phyloP scores from a whole-genome alignment of 2,113 vertebrate genomes.

The Aspiorhynchus laticeps region DNA sequence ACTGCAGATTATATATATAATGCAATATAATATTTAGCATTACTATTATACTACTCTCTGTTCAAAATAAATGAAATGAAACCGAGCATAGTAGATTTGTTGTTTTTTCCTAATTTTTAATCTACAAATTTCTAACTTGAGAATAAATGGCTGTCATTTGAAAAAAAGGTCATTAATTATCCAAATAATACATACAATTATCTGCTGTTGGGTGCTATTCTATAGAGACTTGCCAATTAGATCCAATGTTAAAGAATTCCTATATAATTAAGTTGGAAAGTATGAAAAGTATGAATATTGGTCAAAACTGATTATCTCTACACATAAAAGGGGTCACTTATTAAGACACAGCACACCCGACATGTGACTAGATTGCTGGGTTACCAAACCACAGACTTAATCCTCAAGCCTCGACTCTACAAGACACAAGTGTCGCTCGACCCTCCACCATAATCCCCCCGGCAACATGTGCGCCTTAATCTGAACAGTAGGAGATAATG shows the following conservation, averaged over 20 bases:
- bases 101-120: too few species aligned
- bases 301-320: not conserved
- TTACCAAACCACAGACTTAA: constrained; percentile 50
- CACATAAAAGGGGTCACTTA: constrained; percentile 13
- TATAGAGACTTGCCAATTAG: not conserved
- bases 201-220: not conserved
- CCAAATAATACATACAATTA: not conserved
- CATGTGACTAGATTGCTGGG: constrained; percentile 45
- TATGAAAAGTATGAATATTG: not conserved
- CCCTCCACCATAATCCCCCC: constrained; percentile 52
- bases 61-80: too few species aligned
- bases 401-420: constrained; percentile 38
- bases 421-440: constrained; percentile 33
- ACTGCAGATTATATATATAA: too few species aligned
- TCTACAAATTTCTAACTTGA: too few species aligned
- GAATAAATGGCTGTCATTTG: too few species aligned
- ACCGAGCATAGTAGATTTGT: too few species aligned
- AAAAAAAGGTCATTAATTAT: not conserved
- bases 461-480: constrained; percentile 59
- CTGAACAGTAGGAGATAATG: constrained; percentile 62
- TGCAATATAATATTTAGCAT: too few species aligned
- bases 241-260: not conserved
- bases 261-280: not conserved
- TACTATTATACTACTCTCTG: too few species aligned
- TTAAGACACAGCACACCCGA: not conserved